Percentiles rank a stretch among this genome's conserved stretches.
phyloP scores from a whole-genome alignment of 1,140 invertebrate species.

The Platorchestia sp. region DNA sequence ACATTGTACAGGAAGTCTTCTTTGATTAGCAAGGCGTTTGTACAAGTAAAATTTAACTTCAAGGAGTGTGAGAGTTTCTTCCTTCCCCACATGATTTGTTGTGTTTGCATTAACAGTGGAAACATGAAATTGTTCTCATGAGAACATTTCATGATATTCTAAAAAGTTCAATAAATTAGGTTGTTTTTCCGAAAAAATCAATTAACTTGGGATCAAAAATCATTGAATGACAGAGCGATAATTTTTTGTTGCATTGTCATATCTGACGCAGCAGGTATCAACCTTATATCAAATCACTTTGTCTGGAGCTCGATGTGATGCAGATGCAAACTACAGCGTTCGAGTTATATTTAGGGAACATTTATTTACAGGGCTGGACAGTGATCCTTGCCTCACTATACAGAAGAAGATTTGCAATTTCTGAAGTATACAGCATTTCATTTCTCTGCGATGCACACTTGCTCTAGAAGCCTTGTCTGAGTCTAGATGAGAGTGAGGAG shows the following conservation, averaged over 20 bases:
- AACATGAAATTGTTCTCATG: background rate
- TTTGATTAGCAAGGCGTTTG: background rate
- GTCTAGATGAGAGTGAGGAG: background rate
- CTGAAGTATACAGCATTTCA: background rate
- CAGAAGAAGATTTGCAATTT: background rate
- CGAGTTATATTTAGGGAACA: background rate
- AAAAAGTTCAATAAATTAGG: background rate
- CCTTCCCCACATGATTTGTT: background rate
- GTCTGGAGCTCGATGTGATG: background rate
- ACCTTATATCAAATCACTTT: background rate
- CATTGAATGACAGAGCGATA: background rate
- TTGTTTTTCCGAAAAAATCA: background rate
- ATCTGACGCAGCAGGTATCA: background rate
- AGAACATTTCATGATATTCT: background rate
- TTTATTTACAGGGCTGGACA: background rate
- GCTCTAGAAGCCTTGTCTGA: background rate
- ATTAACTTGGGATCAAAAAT: background rate
- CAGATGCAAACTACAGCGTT: background rate
- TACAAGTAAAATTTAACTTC: background rate
- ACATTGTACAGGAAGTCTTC: background rate
- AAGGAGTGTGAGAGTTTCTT: background rate
- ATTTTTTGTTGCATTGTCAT: background rate
- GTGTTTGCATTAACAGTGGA: background rate
- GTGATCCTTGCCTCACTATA: background rate
- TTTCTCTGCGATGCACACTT: background rate